These are phyloP conservation scores for Agriotes lineatus DNA, from an alignment of 2,888 invertebrate species.

Conservation along the genomic window DNA sequence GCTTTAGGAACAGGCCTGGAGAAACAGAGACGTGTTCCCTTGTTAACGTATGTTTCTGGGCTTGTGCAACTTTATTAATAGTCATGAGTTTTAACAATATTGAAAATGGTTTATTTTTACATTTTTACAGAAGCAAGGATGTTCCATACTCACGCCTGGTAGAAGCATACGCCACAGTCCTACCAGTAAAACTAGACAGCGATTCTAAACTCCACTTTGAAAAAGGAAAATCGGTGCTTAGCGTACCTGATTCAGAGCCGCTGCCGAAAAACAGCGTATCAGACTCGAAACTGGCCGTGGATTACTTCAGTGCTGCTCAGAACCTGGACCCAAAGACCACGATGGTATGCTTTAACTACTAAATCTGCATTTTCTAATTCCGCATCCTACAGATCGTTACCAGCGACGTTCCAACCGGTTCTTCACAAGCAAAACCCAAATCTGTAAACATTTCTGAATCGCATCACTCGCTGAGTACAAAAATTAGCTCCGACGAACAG, in stretches of 20 bases:
- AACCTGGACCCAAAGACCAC: slow-evolving; percentile 42
- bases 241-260: slow-evolving; percentile 65
- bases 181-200: slow-evolving; percentile 74
- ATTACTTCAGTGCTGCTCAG: slow-evolving; percentile 72
- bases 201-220: slow-evolving; percentile 77
- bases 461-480: slow-evolving; percentile 74
- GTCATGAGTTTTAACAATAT: too few relatives aligned
- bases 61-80: too few relatives aligned
- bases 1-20: too few relatives aligned
- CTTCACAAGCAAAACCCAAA: slow-evolving; percentile 67
- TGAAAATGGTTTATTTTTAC: background rate
- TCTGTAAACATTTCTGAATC: slow-evolving; percentile 75
- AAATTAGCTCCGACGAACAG: slow-evolving; percentile 72
- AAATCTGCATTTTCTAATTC: background rate
- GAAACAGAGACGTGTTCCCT: too few relatives aligned
- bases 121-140: slow-evolving; percentile 67
- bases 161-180: slow-evolving; percentile 72
- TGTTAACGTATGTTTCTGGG: too few relatives aligned
- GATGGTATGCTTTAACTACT: background rate
- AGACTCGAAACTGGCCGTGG: slow-evolving; percentile 86
- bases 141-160: slow-evolving; percentile 86
- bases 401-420: slow-evolving; percentile 16
- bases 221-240: slow-evolving; percentile 62
- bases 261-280: slow-evolving; percentile 86
- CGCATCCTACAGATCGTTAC: background rate